Conservation (phyloP, 2,888 invertebrate species). For the Philereme transversata region DNA sequence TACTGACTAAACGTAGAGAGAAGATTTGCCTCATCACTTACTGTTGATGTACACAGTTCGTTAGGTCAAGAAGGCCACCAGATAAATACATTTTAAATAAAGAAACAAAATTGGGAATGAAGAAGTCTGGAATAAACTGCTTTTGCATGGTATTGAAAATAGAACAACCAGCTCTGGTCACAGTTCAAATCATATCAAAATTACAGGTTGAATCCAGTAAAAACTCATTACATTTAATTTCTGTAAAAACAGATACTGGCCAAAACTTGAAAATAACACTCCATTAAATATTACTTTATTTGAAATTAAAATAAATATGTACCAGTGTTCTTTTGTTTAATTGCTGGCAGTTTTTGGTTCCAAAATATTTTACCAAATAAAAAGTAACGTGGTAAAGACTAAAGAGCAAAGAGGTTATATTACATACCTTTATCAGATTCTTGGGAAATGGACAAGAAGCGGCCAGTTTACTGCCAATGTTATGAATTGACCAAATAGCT, state of each 20-base stretch:
- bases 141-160: constrained; percentile 36
- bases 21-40: constrained; percentile 80
- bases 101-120: constrained; percentile 15
- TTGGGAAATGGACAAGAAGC: constrained; percentile 5
- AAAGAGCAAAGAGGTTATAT: neutral
- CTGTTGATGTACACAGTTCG: constrained; percentile 79
- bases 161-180: constrained; percentile 41
- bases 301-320: neutral
- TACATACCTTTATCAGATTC: constrained; percentile 12
- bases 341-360: constrained; percentile 7
- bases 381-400: neutral
- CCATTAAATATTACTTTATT: neutral
- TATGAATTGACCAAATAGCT: constrained; percentile 14
- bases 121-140: constrained; percentile 40
- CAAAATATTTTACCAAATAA: neutral
- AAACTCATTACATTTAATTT: constrained; percentile 40
- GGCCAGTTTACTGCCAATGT: constrained; percentile 3
- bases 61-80: constrained; percentile 56
- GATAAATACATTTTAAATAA: constrained; percentile 18
- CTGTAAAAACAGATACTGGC: constrained; percentile 16
- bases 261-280: neutral
- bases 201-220: constrained; percentile 32
- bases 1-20: constrained; percentile 73
- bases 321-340: neutral
- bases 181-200: constrained; percentile 49